Evolutionary conservation across 2,797 vertebrate species (phyloP).

Genomic region (Chrosomus eos): DNA sequence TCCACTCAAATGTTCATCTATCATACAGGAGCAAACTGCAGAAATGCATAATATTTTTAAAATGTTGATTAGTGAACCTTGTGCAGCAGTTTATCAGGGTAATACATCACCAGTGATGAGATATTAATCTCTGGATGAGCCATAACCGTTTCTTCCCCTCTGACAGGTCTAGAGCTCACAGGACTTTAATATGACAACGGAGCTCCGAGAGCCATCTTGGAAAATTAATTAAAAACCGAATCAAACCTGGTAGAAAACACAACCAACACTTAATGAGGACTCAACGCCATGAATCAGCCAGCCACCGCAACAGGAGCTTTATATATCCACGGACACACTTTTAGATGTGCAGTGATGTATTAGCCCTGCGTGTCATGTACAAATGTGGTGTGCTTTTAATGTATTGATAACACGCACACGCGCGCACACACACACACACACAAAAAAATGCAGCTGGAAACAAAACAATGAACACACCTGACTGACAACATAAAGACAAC

Average conservation of each 20-base stretch:
- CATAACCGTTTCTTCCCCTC: conserved; percentile 47
- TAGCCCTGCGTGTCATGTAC: background rate
- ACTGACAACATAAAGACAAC: background rate
- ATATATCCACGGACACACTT: conserved; percentile 24
- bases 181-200: conserved; percentile 55
- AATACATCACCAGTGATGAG: conserved; percentile 55
- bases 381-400: conserved; percentile 15
- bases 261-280: conserved; percentile 55
- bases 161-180: conserved; percentile 51
- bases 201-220: conserved; percentile 41
- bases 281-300: conserved; percentile 52
- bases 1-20: conserved; percentile 50
- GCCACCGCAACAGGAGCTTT: conserved; percentile 32
- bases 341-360: conserved; percentile 33
- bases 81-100: conserved; percentile 56
- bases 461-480: background rate
- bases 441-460: background rate
- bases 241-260: conserved; percentile 55
- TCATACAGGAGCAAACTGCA: conserved; percentile 34
- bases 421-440: background rate
- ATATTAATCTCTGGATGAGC: conserved; percentile 59
- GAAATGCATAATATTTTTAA: conserved; percentile 57
- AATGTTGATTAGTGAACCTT: conserved; percentile 58
- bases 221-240: conserved; percentile 58
- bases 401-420: background rate